These are phyloP conservation scores for Spea hammondii DNA, from an alignment of 2,797 vertebrate species.

Conservation along the genomic window DNA sequence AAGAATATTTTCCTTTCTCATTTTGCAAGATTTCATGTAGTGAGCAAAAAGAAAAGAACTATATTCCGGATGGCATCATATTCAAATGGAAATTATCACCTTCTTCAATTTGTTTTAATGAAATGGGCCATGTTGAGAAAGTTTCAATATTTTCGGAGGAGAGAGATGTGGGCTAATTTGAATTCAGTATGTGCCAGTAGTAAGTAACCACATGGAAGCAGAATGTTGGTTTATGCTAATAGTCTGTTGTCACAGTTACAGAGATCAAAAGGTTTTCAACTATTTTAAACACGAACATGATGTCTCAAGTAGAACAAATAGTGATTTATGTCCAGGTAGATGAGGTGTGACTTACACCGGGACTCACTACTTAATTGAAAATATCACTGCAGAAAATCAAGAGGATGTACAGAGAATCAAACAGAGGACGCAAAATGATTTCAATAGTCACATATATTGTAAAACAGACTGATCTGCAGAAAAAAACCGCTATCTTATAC, in stretches of 20 bases:
- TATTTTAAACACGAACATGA: background rate
- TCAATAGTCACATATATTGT: no score
- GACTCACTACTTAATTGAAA: background rate
- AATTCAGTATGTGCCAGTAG: background rate
- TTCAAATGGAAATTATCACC: background rate
- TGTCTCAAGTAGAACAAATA: background rate
- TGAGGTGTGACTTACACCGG: background rate
- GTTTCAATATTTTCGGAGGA: background rate
- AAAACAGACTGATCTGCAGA: no score
- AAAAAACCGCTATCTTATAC: no score
- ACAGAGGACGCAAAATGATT: no score
- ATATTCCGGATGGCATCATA: background rate
- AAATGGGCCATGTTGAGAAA: slow-evolving; percentile 5
- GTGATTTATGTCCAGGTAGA: background rate
- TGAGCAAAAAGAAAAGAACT: no score
- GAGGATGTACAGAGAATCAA: no score
- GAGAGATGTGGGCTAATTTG: background rate
- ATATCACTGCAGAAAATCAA: background rate
- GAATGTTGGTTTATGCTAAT: background rate
- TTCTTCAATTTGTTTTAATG: background rate
- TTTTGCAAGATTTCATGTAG: no score
- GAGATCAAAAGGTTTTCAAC: background rate
- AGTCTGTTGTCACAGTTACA: background rate
- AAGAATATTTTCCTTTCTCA: no score
- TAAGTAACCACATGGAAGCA: background rate